Evolutionary conservation across 2,888 invertebrate genomes (phyloP).

Genomic region (Drosophila subquinaria): DNA sequence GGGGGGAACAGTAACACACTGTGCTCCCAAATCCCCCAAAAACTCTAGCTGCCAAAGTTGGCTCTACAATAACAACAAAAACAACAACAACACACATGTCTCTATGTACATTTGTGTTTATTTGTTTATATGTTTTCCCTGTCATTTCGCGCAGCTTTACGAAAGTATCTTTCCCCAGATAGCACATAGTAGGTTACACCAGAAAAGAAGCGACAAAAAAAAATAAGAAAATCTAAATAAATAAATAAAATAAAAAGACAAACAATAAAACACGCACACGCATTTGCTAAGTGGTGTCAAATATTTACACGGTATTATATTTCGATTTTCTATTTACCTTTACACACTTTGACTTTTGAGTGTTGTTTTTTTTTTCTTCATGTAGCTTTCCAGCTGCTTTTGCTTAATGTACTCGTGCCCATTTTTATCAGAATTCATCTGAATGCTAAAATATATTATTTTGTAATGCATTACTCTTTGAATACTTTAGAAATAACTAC

Average conservation of each 20-base stretch:
- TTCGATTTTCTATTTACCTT: conserved; percentile 79
- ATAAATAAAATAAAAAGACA: conserved; percentile 24
- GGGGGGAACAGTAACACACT: not conserved
- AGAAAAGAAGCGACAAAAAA: not conserved
- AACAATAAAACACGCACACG: conserved; percentile 46
- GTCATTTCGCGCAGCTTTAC: conserved; percentile 42
- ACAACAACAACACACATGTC: conserved; percentile 19
- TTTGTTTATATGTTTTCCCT: conserved; percentile 58
- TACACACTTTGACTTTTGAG: conserved; percentile 52
- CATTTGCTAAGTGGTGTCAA: conserved; percentile 80
- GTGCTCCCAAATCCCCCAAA: conserved; percentile 27
- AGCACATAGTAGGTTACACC: conserved; percentile 11
- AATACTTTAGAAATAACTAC: too few species aligned
- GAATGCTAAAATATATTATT: too few species aligned
- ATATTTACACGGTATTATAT: conserved; percentile 80
- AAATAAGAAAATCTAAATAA: conserved; percentile 4
- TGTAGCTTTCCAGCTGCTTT: conserved; percentile 9
- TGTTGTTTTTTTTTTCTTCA: conserved; percentile 15
- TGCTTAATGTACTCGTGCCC: conserved; percentile 16
- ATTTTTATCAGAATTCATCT: not conserved
- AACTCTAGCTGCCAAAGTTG: conserved; percentile 20
- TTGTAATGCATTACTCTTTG: too few species aligned
- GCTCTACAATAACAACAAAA: conserved; percentile 42
- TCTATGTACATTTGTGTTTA: conserved; percentile 34
- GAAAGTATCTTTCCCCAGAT: conserved; percentile 31